These are phyloP conservation scores for Drymonia ruficornis DNA, from an alignment of 2,888 invertebrate species.

Conservation along the genomic window DNA sequence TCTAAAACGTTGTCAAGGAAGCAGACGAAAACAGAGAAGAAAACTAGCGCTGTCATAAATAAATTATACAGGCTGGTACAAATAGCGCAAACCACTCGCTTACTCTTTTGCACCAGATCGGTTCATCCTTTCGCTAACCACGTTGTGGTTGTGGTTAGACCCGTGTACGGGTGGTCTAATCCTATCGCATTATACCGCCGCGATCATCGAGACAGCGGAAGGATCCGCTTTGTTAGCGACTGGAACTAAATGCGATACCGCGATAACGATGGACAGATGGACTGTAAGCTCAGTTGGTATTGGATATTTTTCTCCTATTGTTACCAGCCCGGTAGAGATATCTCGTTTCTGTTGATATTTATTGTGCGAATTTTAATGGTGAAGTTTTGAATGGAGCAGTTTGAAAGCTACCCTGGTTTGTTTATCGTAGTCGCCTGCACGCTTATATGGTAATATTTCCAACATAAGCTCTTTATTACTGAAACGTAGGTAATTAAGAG, in stretches of 20 bases:
- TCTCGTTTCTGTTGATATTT: neutral
- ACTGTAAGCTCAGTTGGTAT: slow-evolving; percentile 15
- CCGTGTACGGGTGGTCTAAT: neutral
- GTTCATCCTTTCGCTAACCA: too few species aligned
- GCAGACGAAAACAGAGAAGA: too few species aligned
- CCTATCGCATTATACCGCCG: slow-evolving; percentile 10
- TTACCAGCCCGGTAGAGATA: slow-evolving; percentile 15
- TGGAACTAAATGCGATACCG: slow-evolving; percentile 15
- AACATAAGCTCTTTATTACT: too few species aligned
- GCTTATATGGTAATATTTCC: too few species aligned
- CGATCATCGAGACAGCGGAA: slow-evolving; percentile 18
- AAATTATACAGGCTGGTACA: too few species aligned
- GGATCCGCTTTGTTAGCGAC: slow-evolving; percentile 30
- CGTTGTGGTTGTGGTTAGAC: neutral
- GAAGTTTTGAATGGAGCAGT: neutral
- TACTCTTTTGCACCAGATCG: too few species aligned
- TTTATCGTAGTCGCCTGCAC: too few species aligned
- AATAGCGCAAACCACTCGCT: too few species aligned
- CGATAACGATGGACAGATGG: slow-evolving; percentile 31
- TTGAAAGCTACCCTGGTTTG: neutral
- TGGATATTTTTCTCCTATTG: slow-evolving; percentile 18
- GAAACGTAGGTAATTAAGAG: too few species aligned
- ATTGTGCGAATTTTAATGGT: neutral
- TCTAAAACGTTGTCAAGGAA: too few species aligned
- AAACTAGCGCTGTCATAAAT: too few species aligned